Evolutionary conservation across 2,888 invertebrate genomes (phyloP).

Genomic region (Drosophila meridiana): DNA sequence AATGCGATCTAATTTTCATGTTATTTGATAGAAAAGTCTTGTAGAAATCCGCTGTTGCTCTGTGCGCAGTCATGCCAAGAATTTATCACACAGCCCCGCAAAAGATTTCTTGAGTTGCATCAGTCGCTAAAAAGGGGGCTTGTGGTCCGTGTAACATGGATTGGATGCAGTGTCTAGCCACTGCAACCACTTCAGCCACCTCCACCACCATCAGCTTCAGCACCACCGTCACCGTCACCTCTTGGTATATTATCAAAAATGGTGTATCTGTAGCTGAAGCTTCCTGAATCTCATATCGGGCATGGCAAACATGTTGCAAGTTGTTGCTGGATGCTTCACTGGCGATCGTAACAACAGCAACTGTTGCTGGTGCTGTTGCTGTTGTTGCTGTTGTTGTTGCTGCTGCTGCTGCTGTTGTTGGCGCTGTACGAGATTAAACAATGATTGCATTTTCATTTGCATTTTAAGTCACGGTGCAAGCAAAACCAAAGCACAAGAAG

Average conservation of each 20-base stretch:
- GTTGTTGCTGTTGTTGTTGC: conserved; percentile 46
- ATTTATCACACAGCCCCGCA: conserved; percentile 64
- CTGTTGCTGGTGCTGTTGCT: conserved; percentile 30
- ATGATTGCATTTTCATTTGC: conserved; percentile 80
- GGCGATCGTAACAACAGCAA: conserved; percentile 68
- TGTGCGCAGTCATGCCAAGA: conserved; percentile 58
- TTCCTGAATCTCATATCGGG: conserved; percentile 70
- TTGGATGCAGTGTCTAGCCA: conserved; percentile 38
- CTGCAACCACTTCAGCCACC: neutral
- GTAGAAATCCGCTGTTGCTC: conserved; percentile 49
- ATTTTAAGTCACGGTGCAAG: conserved; percentile 78
- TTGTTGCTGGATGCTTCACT: conserved; percentile 62
- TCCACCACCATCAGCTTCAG: conserved; percentile 23
- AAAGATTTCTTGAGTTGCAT: conserved; percentile 53
- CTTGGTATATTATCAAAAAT: conserved; percentile 75
- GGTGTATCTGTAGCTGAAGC: conserved; percentile 73
- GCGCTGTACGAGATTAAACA: conserved; percentile 77
- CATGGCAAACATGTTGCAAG: conserved; percentile 72
- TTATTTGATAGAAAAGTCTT: conserved; percentile 76
- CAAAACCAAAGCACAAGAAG: conserved; percentile 63
- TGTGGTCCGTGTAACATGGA: conserved; percentile 12
- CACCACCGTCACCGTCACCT: conserved; percentile 41
- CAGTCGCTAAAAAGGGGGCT: conserved; percentile 6
- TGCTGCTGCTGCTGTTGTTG: conserved; percentile 51
- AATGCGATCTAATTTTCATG: conserved; percentile 75